Evolutionary conservation across 2,113 vertebrate species (phyloP), one percentile per base, ranked within the genome.

Genomic region (Cercopithecus mona): DNA sequence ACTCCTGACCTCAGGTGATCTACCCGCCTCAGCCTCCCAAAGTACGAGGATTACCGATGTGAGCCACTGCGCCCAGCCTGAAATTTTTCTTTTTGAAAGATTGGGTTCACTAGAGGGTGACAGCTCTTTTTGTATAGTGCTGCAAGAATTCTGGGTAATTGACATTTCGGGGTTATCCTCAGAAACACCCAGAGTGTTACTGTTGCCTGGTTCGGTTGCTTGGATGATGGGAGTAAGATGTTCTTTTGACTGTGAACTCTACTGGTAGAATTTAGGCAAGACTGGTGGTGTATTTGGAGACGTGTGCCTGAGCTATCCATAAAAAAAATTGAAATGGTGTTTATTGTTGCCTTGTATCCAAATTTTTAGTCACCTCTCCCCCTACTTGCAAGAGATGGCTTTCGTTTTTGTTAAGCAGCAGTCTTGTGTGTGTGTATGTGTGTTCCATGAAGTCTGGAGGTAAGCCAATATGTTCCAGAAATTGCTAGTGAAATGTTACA

Each of bases 381-480:
- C 20, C 16, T 95, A 13, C 50, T 97, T 97, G 70, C 66, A 97
- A 94, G 70, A 61, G 25, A 61, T 70, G 5, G 4, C 59, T 89
- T 95, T 88, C 40, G 8, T 89, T 94, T 92, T 81, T 89, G 81
- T 78, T 76, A 45, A 92, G n/a, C 32, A 40, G 30, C 25, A 25
- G 12, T n/a, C 70, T 48, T 40, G 30, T 85, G 5, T 84, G 11
- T 84, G 30, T 87, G 8, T 75, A 3, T 86, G 30, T 68, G 12
- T 79, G 27, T 38, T 93, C 18, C 11, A 17, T 11, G 23, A 25
- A 76, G 27, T 52, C 20, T 30, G 32, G 61, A 30, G 25, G 1
- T 79, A 50, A 32, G 25, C 20, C 4, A 35, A 1, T 40, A 9
- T 91, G 2, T 92, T 70, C 68, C n/a, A 92, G 68, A 85, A 96